Percentiles rank a stretch among this genome's conserved stretches.
Conservation (phyloP, 2,113 vertebrate species). For the Muntiacus muntjak region DNA sequence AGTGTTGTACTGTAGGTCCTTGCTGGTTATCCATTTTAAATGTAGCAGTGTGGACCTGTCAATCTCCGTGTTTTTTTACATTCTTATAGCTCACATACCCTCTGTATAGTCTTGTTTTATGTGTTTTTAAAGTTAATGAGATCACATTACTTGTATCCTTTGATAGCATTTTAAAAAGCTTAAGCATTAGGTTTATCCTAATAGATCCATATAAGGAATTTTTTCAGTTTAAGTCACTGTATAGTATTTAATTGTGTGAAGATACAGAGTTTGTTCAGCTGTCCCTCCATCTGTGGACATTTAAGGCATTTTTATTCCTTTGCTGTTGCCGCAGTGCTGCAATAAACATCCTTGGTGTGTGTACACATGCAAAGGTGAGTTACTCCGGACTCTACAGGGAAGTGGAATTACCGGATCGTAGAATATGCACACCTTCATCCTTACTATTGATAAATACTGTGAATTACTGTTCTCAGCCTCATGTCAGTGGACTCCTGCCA, state of each 20-base stretch:
- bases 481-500: too few relatives aligned
- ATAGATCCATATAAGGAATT: background rate
- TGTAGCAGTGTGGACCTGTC: background rate
- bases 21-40: background rate
- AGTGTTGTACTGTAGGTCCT: background rate
- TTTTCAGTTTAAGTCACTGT: background rate
- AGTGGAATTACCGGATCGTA: background rate
- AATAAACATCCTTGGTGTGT: too few relatives aligned
- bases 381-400: rapidly evolving
- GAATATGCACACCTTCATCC: background rate
- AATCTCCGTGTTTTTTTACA: background rate
- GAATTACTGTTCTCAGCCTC: background rate
- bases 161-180: background rate
- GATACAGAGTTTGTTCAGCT: background rate
- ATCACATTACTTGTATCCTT: background rate
- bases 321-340: background rate
- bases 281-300: background rate
- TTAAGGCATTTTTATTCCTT: background rate
- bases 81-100: background rate
- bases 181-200: background rate
- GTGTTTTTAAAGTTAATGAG: background rate
- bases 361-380: too few relatives aligned
- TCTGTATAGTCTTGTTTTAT: background rate
- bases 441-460: background rate
- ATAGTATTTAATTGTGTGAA: background rate